Percentiles rank a stretch among this genome's conserved stretches.
phyloP scores from a whole-genome alignment of 2,113 vertebrate species.

The Hystrix brachyura region DNA sequence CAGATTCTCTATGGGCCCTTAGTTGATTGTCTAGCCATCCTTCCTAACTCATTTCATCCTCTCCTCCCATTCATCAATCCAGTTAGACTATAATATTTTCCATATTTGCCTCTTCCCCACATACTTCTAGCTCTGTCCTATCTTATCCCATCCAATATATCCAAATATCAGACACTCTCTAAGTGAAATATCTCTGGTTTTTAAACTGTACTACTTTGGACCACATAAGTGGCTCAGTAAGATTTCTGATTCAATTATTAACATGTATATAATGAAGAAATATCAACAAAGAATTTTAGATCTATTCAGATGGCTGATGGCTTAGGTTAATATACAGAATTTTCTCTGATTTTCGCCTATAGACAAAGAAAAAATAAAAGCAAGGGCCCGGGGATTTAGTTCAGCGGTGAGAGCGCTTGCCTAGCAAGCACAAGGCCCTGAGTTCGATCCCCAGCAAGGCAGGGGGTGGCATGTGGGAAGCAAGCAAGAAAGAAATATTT shows the following conservation, averaged over 20 bases:
- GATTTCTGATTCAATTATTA: conserved; percentile 19
- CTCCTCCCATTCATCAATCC: not conserved
- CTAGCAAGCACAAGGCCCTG: too few species aligned
- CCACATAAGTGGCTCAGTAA: not conserved
- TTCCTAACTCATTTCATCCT: not conserved
- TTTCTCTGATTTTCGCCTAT: not conserved
- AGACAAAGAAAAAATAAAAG: conserved; percentile 34
- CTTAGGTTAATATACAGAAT: not conserved
- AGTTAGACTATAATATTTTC: not conserved
- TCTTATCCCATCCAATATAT: not conserved
- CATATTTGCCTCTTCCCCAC: not conserved
- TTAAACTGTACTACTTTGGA: conserved; percentile 19
- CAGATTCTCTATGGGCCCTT: not conserved
- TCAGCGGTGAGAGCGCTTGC: too few species aligned
- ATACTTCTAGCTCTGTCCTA: not conserved
- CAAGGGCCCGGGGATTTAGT: too few species aligned
- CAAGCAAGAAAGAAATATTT: not conserved
- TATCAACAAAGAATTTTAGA: conserved; percentile 49
- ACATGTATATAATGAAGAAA: conserved; percentile 24
- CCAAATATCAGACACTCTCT: conserved; percentile 33
- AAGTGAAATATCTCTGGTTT: not conserved
- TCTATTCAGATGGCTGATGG: not conserved
- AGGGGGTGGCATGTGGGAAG: too few species aligned
- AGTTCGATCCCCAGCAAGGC: too few species aligned
- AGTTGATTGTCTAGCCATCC: not conserved